Evolutionary conservation across 2,113 vertebrate genomes (phyloP).

Genomic region (Antechinus flavipes): DNA sequence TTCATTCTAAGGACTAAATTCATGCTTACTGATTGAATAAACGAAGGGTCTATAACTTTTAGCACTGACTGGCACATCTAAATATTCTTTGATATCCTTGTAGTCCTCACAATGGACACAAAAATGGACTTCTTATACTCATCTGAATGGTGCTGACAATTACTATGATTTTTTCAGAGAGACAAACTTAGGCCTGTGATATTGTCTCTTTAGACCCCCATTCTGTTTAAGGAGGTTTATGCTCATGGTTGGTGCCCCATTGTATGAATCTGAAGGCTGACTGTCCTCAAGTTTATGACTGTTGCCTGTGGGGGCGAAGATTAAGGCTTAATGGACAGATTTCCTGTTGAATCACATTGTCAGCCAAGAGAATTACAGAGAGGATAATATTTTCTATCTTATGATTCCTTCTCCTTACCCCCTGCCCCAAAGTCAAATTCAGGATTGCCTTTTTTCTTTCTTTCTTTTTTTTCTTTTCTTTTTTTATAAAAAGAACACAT

Average conservation of each 20-base stretch:
- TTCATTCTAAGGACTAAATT: neutral
- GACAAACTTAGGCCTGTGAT: neutral
- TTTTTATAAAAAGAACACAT: neutral
- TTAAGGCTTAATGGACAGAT: neutral
- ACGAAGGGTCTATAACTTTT: neutral
- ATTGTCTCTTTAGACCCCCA: neutral
- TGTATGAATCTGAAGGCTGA: neutral
- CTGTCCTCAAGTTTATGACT: neutral
- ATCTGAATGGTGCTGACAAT: neutral
- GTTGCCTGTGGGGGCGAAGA: neutral
- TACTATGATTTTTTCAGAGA: neutral
- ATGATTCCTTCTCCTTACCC: conserved; percentile 48
- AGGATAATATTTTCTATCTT: conserved; percentile 27
- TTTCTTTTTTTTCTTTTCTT: neutral
- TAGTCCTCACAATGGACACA: neutral
- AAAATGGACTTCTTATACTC: neutral
- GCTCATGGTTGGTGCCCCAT: neutral
- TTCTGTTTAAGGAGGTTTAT: neutral
- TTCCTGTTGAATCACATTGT: neutral
- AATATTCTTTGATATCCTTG: neutral
- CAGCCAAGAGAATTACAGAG: neutral
- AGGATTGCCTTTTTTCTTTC: conserved; percentile 47
- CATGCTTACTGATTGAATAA: neutral
- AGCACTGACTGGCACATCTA: neutral
- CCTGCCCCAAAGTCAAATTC: conserved; percentile 52